Percentiles rank a stretch among this genome's conserved stretches.
Evolutionary conservation across 1,140 invertebrate genomes (phyloP).

Genomic region (Pararge aegeria): DNA sequence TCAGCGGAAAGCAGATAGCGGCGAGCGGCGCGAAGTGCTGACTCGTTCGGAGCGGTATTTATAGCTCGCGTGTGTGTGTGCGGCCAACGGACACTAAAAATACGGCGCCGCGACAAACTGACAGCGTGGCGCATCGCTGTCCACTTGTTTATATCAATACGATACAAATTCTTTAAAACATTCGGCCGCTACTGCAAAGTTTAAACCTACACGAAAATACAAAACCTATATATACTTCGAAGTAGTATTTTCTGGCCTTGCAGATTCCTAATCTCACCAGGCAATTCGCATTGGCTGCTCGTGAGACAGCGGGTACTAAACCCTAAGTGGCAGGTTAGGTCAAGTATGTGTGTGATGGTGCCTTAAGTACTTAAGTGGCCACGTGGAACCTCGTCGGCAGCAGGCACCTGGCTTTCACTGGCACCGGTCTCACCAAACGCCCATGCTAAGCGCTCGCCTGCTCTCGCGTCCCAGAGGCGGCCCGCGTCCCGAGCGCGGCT

Average conservation of each 20-base stretch:
- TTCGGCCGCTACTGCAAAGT: too few relatives aligned
- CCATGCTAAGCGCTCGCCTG: not conserved
- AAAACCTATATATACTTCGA: too few relatives aligned
- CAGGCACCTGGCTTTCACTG: not conserved
- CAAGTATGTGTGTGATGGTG: too few relatives aligned
- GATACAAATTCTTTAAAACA: not conserved
- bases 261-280: too few relatives aligned
- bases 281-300: too few relatives aligned
- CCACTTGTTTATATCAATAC: slow-evolving; percentile 2
- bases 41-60: not conserved
- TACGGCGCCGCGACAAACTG: not conserved
- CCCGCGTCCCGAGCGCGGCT: not conserved
- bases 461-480: not conserved
- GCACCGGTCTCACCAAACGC: slow-evolving; percentile 3
- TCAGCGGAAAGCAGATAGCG: too few relatives aligned
- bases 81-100: not conserved
- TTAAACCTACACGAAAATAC: too few relatives aligned
- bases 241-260: too few relatives aligned
- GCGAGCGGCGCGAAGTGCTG: too few relatives aligned
- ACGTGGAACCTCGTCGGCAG: not conserved
- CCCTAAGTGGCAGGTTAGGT: too few relatives aligned
- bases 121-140: not conserved
- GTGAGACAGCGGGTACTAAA: too few relatives aligned
- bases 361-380: too few relatives aligned
- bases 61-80: not conserved